These are phyloP conservation scores for Actinia equina DNA, from an alignment of 64 coral and sea anemone species.

Conservation along the genomic window DNA sequence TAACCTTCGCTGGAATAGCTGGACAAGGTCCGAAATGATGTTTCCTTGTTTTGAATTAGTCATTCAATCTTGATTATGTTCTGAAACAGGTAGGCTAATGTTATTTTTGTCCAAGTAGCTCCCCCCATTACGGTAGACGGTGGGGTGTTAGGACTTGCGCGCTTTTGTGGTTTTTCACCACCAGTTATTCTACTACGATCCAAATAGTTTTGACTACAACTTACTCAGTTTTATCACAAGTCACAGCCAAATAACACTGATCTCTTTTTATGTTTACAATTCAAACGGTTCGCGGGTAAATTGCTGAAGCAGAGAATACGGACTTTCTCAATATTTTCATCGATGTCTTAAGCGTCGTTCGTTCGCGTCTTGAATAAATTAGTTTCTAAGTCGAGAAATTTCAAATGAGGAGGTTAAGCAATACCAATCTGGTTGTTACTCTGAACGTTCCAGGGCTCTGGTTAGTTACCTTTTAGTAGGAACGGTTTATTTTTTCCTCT, in stretches of 20 bases:
- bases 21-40: not conserved
- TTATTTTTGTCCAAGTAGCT: conserved; percentile 7
- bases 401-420: not conserved
- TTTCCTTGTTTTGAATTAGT: conserved; percentile 15
- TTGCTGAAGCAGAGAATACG: not conserved
- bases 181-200: conserved; percentile 3
- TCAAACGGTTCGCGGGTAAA: not conserved
- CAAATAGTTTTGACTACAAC: conserved; percentile 12
- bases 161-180: conserved; percentile 8
- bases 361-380: conserved; percentile 12
- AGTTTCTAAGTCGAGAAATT: not conserved
- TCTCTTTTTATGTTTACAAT: not conserved
- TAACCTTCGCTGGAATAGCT: not conserved
- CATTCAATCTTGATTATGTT: conserved; percentile 19
- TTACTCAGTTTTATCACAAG: conserved; percentile 1
- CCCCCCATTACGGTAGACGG: not conserved
- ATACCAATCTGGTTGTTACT: not conserved
- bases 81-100: conserved; percentile 8
- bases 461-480: not conserved
- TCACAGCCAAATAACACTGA: not conserved
- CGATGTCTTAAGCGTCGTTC: conserved; percentile 13
- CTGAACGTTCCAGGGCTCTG: not conserved
- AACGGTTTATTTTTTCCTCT: not conserved
- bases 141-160: conserved; percentile 8
- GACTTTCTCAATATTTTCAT: not conserved